Evolutionary conservation across 2,888 invertebrate species (phyloP), one percentile per base, ranked within the genome.

Genomic region (Leucania comma): DNA sequence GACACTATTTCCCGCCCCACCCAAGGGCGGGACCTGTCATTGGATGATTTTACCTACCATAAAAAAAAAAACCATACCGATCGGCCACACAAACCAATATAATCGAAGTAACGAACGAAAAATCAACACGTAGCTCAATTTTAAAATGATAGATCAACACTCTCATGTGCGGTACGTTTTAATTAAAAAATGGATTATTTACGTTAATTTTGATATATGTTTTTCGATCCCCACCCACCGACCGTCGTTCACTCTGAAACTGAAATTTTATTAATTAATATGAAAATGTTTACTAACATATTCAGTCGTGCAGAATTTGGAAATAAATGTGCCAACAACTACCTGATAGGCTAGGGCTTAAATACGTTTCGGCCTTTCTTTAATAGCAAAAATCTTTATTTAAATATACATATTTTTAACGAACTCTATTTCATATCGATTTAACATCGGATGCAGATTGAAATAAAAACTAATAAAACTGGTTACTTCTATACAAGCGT

Each of bases 131-230:
- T 35, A 59, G 32, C 50, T 26, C 35, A 51, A 24, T 38, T 72
- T 72, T 22, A 22, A 57, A 54, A 63, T 60, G n/a, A 61, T 74
- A 50, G 12, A 10, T 54, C 42, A 63, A 60, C 60, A 72, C 9
- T 35, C 14, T 6, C 58, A 29, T 9, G n/a, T n/a, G 14, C 6
- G 22, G 51, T 38, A 26, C n/a, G 22, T 53, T 79, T 61, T 20
- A 53, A 54, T 58, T 3, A 1, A 54, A 60, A 75, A 68, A 68
- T 53, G 59, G 68, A 29, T 62, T 59, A 26, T 59, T 57, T 64
- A 68, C 75, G 75, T 76, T 68, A 80, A 50, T 50, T 20, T 17
- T 42, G 57, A 12, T 58, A 38, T 59, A 76, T 58, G 76, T 81
- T 61, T n/a, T 60, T 32, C 46, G 26, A 38, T 17, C 26, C 48